Evolutionary conservation across 2,113 vertebrate genomes (phyloP).

Genomic region (Hemiprocne comata): DNA sequence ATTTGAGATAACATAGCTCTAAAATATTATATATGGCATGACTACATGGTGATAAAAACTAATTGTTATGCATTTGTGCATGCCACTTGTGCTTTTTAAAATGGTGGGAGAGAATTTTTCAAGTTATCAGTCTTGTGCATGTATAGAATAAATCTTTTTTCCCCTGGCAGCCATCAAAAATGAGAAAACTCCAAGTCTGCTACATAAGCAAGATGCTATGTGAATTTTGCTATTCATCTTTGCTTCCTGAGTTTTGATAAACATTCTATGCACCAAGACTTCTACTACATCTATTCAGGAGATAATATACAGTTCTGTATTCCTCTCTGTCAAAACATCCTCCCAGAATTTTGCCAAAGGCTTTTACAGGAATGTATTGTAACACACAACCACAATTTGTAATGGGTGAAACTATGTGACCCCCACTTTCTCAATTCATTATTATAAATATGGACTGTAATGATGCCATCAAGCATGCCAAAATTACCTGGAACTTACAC

Average conservation of each 20-base stretch:
- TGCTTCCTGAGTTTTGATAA: not conserved
- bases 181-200: not conserved
- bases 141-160: not conserved
- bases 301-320: not conserved
- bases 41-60: not conserved
- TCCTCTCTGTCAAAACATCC: not conserved
- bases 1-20: not conserved
- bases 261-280: not conserved
- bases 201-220: not conserved
- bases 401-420: not conserved
- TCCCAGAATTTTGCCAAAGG: not conserved
- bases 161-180: not conserved
- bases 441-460: not conserved
- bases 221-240: not conserved
- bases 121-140: not conserved
- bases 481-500: slow-evolving; percentile 29
- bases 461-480: not conserved
- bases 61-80: not conserved
- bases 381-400: not conserved
- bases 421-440: not conserved
- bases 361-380: not conserved
- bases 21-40: not conserved
- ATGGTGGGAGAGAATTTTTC: not conserved
- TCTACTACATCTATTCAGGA: not conserved
- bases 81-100: not conserved